Evolutionary conservation across 2,113 vertebrate species (phyloP), one percentile per base, ranked within the genome.

Genomic region (Edolisoma coerulescens): DNA sequence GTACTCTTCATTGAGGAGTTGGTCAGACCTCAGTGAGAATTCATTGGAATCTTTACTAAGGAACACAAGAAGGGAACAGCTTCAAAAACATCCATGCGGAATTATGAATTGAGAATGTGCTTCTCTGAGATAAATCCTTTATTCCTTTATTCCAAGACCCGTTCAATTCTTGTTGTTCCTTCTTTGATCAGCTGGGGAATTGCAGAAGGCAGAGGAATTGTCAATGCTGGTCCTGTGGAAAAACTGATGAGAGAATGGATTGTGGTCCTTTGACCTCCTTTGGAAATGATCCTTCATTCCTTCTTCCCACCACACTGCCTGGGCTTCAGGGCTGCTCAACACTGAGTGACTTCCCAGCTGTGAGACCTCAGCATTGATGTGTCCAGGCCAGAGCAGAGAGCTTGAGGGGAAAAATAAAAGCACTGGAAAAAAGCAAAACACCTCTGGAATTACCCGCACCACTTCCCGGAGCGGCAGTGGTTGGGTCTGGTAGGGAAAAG

Each of bases 391-490:
- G 44, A 89, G 23, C 41, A 81, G 56, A 39, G 73, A 83, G 63
- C 19, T 77, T 7, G 32, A 89, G 18, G 67, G 67, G 64, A 41
- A 95, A 96, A 91, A 93, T 59, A 26, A 81, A 79, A 39, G 30
- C 63, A 13, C 11, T 90, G 93, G 87, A 96, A 96, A 96, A 95
- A 94, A 96, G 50, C 78, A 76, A 33, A 93, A 53, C 67, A n/a
- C 4, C 42, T 87, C 74, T 17, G 56, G 63, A 88, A 70, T 93
- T 90, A 65, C 71, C 63, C 41, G 17, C 44, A 15, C 21, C 27
- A 1, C 78, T 77, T 94, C 82, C 91, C 22, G 8, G 41, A 57
- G 37, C 2, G 0, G 49, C 42, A 12, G 77, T 7, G 74, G 61
- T 61, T 50, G 74, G 50, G 42, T 53, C 59, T 63, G 61, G n/a